Evolutionary conservation across 2,797 vertebrate genomes (phyloP).

Genomic region (Crocodylus rhombifer): DNA sequence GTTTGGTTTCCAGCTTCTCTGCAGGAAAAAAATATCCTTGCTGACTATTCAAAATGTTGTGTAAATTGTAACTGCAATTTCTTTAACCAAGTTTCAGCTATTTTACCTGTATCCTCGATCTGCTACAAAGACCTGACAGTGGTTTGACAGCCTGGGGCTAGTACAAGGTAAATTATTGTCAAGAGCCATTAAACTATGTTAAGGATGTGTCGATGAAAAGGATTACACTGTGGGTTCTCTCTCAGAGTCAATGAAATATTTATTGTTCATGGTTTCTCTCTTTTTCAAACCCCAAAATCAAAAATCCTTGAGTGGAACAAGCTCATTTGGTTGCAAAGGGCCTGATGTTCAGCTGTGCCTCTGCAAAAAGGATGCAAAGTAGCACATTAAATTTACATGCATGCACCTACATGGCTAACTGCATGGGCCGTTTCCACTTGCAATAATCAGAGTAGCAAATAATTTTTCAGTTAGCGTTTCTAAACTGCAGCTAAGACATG

Average conservation of each 20-base stretch:
- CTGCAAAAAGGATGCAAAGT: neutral
- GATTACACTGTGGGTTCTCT: neutral
- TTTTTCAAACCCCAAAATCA: neutral
- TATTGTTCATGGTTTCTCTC: neutral
- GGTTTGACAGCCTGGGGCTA: neutral
- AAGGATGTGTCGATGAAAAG: neutral
- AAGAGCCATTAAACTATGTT: accelerated
- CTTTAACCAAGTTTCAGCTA: neutral
- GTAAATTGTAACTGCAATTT: neutral
- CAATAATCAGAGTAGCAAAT: neutral
- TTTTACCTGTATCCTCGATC: neutral
- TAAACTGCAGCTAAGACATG: neutral
- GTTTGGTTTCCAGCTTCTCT: neutral
- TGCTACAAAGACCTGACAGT: accelerated
- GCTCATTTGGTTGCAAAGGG: neutral
- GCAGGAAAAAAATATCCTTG: accelerated
- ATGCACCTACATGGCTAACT: neutral
- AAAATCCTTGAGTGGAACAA: neutral
- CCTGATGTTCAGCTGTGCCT: neutral
- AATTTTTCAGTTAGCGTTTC: neutral
- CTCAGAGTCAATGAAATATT: constrained; percentile 1
- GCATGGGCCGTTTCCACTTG: neutral
- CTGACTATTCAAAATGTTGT: neutral
- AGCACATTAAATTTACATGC: neutral
- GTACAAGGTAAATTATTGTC: neutral